phyloP scores from a whole-genome alignment of 2,888 invertebrate genomes.

The Tuberolachnus salignus region DNA sequence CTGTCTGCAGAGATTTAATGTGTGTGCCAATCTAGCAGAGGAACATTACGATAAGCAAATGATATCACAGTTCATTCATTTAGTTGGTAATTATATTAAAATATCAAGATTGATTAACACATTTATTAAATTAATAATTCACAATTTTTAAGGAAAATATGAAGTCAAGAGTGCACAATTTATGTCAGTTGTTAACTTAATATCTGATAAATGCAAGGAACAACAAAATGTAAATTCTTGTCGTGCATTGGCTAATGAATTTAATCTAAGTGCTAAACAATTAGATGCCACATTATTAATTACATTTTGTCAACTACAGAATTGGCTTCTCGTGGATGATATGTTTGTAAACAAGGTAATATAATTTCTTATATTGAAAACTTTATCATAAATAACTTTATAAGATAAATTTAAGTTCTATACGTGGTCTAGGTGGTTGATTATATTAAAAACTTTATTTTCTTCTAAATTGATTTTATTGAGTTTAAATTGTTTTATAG shows the following conservation, averaged over 20 bases:
- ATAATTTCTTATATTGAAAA: neutral
- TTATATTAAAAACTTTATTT: no score
- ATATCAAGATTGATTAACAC: neutral
- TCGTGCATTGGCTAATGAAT: slow-evolving; percentile 40
- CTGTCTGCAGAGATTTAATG: slow-evolving; percentile 64
- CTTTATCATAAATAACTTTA: neutral
- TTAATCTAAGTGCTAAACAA: slow-evolving; percentile 52
- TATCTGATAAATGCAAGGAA: slow-evolving; percentile 50
- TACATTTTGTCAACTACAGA: slow-evolving; percentile 50
- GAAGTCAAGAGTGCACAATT: slow-evolving; percentile 34
- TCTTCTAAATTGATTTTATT: no score
- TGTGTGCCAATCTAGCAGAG: slow-evolving; percentile 66
- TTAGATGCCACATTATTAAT: slow-evolving; percentile 48
- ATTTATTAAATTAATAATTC: neutral
- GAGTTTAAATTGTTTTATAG: no score
- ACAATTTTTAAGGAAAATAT: slow-evolving; percentile 25
- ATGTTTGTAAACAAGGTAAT: slow-evolving; percentile 55
- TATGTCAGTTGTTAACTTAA: slow-evolving; percentile 33
- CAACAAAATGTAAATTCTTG: slow-evolving; percentile 47
- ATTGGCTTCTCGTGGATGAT: slow-evolving; percentile 48
- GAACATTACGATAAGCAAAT: slow-evolving; percentile 63
- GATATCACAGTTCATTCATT: slow-evolving; percentile 64
- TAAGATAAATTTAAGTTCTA: no score
- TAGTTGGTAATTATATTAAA: slow-evolving; percentile 64
- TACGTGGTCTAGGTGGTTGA: no score